Conservation (phyloP, 2,113 vertebrate genomes). For the Odocoileus virginianus region DNA sequence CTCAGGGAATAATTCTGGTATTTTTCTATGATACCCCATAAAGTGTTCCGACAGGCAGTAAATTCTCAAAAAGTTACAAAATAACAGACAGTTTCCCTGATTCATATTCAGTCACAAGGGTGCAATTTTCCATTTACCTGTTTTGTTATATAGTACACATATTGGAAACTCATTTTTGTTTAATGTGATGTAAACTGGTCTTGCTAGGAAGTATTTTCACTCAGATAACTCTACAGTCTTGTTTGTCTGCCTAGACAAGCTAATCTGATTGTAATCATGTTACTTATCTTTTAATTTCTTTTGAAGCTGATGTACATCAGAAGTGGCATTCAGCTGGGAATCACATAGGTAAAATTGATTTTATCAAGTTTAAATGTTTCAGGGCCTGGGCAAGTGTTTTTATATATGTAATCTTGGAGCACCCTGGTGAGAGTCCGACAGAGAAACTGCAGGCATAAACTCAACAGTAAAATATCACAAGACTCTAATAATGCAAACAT, state of each 20-base stretch:
- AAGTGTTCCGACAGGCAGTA: constrained; percentile 48
- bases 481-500: not conserved
- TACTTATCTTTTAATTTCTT: constrained; percentile 82
- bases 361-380: constrained; percentile 74
- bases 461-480: not conserved
- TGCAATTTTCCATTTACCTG: constrained; percentile 48
- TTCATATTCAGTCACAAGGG: not conserved
- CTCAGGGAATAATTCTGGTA: constrained; percentile 16
- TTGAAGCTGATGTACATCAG: constrained; percentile 74
- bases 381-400: constrained; percentile 20
- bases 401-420: constrained; percentile 45
- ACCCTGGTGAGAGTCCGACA: not conserved
- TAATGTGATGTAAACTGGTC: constrained; percentile 76
- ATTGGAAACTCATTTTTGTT: constrained; percentile 73
- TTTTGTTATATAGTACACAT: constrained; percentile 24
- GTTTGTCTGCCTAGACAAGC: constrained; percentile 74
- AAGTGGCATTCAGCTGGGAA: constrained; percentile 74
- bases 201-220: constrained; percentile 73
- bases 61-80: constrained; percentile 31
- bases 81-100: not conserved
- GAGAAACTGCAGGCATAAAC: not conserved
- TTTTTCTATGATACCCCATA: constrained; percentile 13
- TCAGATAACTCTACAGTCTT: constrained; percentile 65
- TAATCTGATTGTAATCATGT: constrained; percentile 81
- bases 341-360: constrained; percentile 73